Percentiles rank a stretch among this genome's conserved stretches.
These are phyloP conservation scores for Lagocephalus sceleratus DNA, from an alignment of 2,797 vertebrate species.

Conservation along the genomic window DNA sequence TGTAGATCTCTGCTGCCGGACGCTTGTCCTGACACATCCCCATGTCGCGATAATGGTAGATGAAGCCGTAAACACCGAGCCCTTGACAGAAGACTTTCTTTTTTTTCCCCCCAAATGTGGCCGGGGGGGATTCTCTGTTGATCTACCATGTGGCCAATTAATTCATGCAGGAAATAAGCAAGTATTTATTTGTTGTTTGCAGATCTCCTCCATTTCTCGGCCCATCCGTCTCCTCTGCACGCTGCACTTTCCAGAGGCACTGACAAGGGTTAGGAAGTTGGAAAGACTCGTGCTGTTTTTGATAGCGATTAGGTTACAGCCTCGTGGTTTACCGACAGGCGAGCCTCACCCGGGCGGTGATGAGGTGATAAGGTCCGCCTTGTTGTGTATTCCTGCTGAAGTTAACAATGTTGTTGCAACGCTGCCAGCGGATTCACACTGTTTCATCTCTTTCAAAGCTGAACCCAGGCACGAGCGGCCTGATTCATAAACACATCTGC, in stretches of 20 bases:
- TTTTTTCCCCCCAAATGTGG: background rate
- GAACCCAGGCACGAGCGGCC: constrained; percentile 18
- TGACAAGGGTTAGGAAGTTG: too few relatives aligned
- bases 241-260: too few relatives aligned
- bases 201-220: background rate
- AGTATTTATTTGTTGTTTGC: constrained; percentile 5
- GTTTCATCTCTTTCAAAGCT: constrained; percentile 16
- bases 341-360: constrained; percentile 4
- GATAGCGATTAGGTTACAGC: background rate
- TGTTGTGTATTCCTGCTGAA: constrained; percentile 4
- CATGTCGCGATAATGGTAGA: constrained; percentile 39
- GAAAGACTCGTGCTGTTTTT: background rate
- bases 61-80: constrained; percentile 44
- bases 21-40: constrained; percentile 54
- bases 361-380: constrained; percentile 24
- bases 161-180: constrained; percentile 11
- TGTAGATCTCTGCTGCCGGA: constrained; percentile 44
- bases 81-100: constrained; percentile 36
- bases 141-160: constrained; percentile 3
- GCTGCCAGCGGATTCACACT: constrained; percentile 10
- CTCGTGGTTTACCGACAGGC: background rate
- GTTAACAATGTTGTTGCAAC: constrained; percentile 15
- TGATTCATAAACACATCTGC: constrained; percentile 39
- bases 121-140: constrained; percentile 41
- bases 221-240: too few relatives aligned